These are phyloP conservation scores for Allophyes oxyacanthae DNA, from an alignment of 2,888 invertebrate species.

Conservation along the genomic window DNA sequence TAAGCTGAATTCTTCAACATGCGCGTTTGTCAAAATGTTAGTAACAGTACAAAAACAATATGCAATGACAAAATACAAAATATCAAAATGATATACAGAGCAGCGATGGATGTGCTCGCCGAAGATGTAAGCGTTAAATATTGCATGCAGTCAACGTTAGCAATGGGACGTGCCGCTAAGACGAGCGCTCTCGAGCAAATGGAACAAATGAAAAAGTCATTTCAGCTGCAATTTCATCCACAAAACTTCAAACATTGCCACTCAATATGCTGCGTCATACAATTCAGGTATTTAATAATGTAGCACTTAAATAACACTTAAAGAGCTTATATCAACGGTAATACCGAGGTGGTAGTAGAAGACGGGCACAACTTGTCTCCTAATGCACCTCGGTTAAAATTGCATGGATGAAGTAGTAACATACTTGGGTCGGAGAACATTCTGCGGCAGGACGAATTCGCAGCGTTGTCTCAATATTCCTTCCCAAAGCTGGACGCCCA, in stretches of 20 bases:
- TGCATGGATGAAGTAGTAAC: slow-evolving; percentile 72
- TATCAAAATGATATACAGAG: slow-evolving; percentile 75
- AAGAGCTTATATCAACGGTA: slow-evolving; percentile 45
- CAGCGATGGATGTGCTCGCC: slow-evolving; percentile 78
- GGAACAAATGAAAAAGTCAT: slow-evolving; percentile 75
- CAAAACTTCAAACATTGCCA: slow-evolving; percentile 58
- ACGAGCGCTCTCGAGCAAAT: slow-evolving; percentile 81
- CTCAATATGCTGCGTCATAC: slow-evolving; percentile 57
- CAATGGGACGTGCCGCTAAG: slow-evolving; percentile 86
- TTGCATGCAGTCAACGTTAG: slow-evolving; percentile 89
- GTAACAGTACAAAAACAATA: slow-evolving; percentile 74
- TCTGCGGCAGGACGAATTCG: slow-evolving; percentile 93
- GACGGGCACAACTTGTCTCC: slow-evolving; percentile 33
- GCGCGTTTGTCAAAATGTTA: slow-evolving; percentile 75
- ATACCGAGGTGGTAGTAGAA: slow-evolving; percentile 46
- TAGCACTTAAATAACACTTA: slow-evolving; percentile 61
- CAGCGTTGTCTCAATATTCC: slow-evolving; percentile 98
- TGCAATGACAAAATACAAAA: slow-evolving; percentile 75
- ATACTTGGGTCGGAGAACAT: slow-evolving; percentile 93
- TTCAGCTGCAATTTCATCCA: slow-evolving; percentile 72
- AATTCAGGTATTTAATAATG: slow-evolving; percentile 56
- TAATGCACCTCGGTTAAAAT: slow-evolving; percentile 27
- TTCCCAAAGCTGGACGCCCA: slow-evolving; percentile 99
- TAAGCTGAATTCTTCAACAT: slow-evolving; percentile 76
- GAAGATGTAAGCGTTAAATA: slow-evolving; percentile 86